Base-by-base conservation (phyloP, 2,113 vertebrate genomes). In the Salvelinus namaycush region DNA sequence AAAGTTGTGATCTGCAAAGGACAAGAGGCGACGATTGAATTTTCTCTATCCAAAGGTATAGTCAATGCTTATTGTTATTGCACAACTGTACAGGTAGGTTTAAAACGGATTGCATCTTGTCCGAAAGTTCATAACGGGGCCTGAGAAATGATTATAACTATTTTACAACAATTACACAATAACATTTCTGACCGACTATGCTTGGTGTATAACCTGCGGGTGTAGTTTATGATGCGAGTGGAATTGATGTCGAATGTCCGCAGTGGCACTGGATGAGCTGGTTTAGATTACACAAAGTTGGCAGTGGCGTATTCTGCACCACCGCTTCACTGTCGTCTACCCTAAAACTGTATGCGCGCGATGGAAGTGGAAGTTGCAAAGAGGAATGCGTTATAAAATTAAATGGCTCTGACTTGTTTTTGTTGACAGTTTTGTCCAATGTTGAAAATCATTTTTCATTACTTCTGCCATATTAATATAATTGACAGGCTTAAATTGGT, bases 221-320 rank as follows among this genome's bases (percentile, higher is more conserved):
- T 54, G 3, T 34, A 6, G 2, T 48, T 14, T 44, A 51, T 59
- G 70, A 51, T 27, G 70, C 18, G 24, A 57, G 70, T 16, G 9
- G 48, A 11, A n/a, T 20, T 22, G 67, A 68, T 68, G 51, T 49
- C 51, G 16, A 54, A 54, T 72, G 44, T 72, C 51, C 70, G 26
- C 70, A 31, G 48, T 57, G 70, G 48, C 70, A 20, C 8, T 72
- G 29, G 71, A 34, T 16, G 71, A 27, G 27, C 26, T 48, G 69
- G 69, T 27, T 72, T 34, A 31, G 16, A 34, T 60, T 60, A 20
- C 71, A 59, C 71, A 68, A 68, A 68, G 26, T 54, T 72, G 71
- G 27, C 71, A 72, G 71, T 59, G 67, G 67, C 67, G 67, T 72
- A 59, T 60, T 59, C 18, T 72, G 71, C 71, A 72, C 67, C 67